phyloP scores from a whole-genome alignment of 2,888 invertebrate species.

The Orthosia gracilis region DNA sequence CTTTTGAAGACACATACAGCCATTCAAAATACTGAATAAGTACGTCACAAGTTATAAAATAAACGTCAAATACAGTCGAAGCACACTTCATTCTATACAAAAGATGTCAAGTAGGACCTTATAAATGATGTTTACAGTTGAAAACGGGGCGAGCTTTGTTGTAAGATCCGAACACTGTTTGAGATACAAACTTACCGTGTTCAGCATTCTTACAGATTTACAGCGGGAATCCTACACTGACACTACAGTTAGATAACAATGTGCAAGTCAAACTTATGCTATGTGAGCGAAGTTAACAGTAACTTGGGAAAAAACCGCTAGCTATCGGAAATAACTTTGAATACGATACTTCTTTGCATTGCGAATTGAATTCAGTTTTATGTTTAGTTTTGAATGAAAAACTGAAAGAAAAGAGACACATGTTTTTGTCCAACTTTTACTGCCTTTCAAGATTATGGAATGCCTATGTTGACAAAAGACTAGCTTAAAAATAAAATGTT shows the following conservation, averaged over 20 bases:
- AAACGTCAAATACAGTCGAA: constrained; percentile 1
- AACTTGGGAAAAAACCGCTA: constrained; percentile 18
- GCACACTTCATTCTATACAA: background rate
- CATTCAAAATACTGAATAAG: background rate
- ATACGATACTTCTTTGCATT: constrained; percentile 2
- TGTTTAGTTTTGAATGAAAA: background rate
- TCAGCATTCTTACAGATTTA: constrained; percentile 45
- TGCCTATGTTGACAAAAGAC: no score
- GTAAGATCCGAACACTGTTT: constrained; percentile 12
- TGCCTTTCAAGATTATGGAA: background rate
- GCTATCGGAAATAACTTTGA: constrained; percentile 22
- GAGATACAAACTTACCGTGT: constrained; percentile 41
- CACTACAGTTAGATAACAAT: constrained; percentile 49
- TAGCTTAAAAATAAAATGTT: background rate
- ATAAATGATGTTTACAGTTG: background rate
- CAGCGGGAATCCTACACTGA: constrained; percentile 7
- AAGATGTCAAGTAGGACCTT: background rate
- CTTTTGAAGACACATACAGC: background rate
- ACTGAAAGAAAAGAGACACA: background rate
- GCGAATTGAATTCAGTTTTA: constrained; percentile 3
- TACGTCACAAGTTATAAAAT: background rate
- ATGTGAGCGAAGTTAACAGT: constrained; percentile 10
- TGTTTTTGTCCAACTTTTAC: background rate
- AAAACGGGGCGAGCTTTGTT: constrained; percentile 7
- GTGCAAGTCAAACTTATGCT: constrained; percentile 43